Evolutionary conservation across 2,113 vertebrate species (phyloP).

Genomic region (Entelurus aequoreus): DNA sequence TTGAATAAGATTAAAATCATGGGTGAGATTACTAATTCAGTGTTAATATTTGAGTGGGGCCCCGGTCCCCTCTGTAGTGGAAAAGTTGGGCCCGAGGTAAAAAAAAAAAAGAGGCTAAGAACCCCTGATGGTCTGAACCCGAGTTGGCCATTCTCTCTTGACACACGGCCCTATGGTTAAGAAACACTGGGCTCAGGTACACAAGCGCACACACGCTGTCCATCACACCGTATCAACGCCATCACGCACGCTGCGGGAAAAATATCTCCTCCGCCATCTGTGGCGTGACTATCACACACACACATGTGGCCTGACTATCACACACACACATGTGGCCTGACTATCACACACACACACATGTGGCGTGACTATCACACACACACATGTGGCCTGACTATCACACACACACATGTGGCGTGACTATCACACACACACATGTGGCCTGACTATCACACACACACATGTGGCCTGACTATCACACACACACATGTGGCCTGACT

Average conservation of each 20-base stretch:
- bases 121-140: no score
- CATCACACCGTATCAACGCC: conserved; percentile 16
- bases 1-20: no score
- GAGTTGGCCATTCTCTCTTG: no score
- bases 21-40: no score
- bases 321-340: conserved; percentile 62
- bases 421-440: conserved; percentile 57
- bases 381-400: conserved; percentile 53
- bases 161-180: no score
- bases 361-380: conserved; percentile 46
- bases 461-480: conserved; percentile 48
- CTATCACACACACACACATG: conserved; percentile 48
- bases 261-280: conserved; percentile 61
- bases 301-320: conserved; percentile 52
- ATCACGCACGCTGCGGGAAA: conserved; percentile 42
- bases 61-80: no score
- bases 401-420: conserved; percentile 61
- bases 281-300: conserved; percentile 38
- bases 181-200: background rate
- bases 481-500: conserved; percentile 64
- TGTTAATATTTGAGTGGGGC: no score
- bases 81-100: background rate
- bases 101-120: background rate
- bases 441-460: no score
- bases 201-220: conserved; percentile 7